phyloP scores from a whole-genome alignment of 2,888 invertebrate genomes.

The Drosophila mayaguana region DNA sequence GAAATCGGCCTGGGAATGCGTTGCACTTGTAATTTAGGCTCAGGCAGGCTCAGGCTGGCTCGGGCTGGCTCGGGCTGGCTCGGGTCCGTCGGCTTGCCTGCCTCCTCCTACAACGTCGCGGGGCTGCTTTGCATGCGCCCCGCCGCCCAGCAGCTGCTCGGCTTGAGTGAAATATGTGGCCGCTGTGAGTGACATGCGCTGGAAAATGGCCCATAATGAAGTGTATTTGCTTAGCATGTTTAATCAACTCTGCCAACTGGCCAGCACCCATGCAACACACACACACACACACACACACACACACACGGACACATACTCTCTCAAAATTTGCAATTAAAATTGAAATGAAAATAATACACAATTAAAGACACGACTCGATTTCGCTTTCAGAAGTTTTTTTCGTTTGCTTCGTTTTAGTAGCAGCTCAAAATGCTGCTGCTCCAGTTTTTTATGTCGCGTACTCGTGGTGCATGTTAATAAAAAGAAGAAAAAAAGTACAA shows the following conservation, averaged over 20 bases:
- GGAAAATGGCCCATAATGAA: conserved; percentile 78
- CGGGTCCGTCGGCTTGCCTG: not conserved
- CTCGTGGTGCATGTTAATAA: conserved; percentile 60
- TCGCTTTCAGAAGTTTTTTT: conserved; percentile 48
- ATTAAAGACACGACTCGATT: conserved; percentile 60
- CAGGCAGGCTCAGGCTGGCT: not conserved
- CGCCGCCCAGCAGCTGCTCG: conserved; percentile 43
- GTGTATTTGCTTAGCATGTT: conserved; percentile 75
- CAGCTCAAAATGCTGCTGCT: conserved; percentile 57
- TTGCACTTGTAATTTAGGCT: conserved; percentile 75
- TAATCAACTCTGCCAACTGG: conserved; percentile 53
- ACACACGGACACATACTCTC: conserved; percentile 21
- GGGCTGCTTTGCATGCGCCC: conserved; percentile 68
- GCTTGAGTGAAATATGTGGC: conserved; percentile 73
- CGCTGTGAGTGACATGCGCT: conserved; percentile 64
- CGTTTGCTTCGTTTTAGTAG: conserved; percentile 15
- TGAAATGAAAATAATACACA: conserved; percentile 77
- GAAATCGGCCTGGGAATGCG: conserved; percentile 81
- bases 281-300: conserved; percentile 28
- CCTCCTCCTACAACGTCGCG: conserved; percentile 43
- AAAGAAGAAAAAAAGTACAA: not conserved
- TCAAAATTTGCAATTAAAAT: conserved; percentile 75
- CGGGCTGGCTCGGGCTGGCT: not conserved
- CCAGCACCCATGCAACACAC: conserved; percentile 35
- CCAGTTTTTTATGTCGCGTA: conserved; percentile 55